Evolutionary conservation across 2,888 invertebrate genomes (phyloP).

Genomic region (Graphium colonna): DNA sequence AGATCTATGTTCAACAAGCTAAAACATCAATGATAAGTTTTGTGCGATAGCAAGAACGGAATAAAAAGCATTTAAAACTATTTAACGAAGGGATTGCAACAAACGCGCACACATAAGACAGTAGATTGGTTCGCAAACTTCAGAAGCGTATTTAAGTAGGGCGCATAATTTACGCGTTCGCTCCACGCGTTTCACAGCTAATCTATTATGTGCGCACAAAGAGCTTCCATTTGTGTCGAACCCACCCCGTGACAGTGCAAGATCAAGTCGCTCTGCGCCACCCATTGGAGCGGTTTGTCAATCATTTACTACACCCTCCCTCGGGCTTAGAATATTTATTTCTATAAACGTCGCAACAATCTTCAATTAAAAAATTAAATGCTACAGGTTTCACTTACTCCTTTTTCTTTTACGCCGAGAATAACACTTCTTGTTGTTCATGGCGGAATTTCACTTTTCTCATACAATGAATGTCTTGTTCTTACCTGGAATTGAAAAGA

Average conservation of each 20-base stretch:
- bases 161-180: neutral
- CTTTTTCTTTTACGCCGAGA: neutral
- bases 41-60: too few species aligned
- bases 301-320: constrained; percentile 7
- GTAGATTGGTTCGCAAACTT: too few species aligned
- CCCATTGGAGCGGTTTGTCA: constrained; percentile 2
- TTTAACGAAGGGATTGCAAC: neutral
- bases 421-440: neutral
- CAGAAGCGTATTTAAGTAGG: neutral
- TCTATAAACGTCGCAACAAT: neutral
- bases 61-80: too few species aligned
- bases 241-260: constrained; percentile 10
- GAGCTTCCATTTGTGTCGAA: constrained; percentile 16
- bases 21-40: too few species aligned
- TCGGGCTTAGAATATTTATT: neutral
- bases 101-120: too few species aligned
- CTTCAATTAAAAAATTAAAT: neutral
- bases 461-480: neutral
- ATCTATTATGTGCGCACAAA: constrained; percentile 24
- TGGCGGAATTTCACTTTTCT: too few species aligned
- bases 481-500: neutral
- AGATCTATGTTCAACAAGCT: too few species aligned
- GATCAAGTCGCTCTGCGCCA: constrained; percentile 1
- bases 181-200: neutral
- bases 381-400: neutral